These are phyloP conservation scores for Hirtodrosophila duncani DNA, from an alignment of 2,888 invertebrate species.

Conservation along the genomic window DNA sequence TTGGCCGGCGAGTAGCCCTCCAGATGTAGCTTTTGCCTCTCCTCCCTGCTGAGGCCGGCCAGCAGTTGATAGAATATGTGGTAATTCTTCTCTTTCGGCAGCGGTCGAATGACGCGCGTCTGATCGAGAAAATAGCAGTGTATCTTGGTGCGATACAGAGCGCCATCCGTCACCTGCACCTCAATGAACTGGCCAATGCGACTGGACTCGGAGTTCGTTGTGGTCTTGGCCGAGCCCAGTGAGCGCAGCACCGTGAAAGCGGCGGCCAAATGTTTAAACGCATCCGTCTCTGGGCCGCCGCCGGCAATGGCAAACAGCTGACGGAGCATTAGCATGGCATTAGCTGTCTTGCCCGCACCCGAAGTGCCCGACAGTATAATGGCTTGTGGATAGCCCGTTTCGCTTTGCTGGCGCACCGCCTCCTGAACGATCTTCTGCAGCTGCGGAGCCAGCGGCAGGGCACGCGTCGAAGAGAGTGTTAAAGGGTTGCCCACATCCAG, in stretches of 20 bases:
- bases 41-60: constrained; percentile 91
- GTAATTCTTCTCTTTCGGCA: constrained; percentile 94
- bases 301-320: constrained; percentile 96
- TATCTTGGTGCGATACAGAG: constrained; percentile 95
- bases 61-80: constrained; percentile 98
- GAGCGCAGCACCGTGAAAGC: constrained; percentile 96
- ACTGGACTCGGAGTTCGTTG: constrained; percentile 93
- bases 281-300: constrained; percentile 96
- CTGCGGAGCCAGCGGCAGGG: constrained; percentile 87
- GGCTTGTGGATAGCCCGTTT: constrained; percentile 96
- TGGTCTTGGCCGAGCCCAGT: constrained; percentile 93
- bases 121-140: constrained; percentile 97
- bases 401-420: constrained; percentile 94
- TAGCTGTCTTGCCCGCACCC: constrained; percentile 96
- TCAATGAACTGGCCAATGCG: constrained; percentile 97
- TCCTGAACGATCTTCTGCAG: constrained; percentile 93
- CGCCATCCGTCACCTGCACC: constrained; percentile 96
- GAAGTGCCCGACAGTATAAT: constrained; percentile 94
- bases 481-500: constrained; percentile 91
- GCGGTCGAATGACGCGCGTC: constrained; percentile 91
- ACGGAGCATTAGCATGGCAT: constrained; percentile 92
- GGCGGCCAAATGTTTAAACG: constrained; percentile 96
- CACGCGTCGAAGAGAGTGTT: constrained; percentile 89
- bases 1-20: constrained; percentile 91
- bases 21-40: constrained; percentile 90